A percentile compares a stretch with the other conserved stretches of the same genome.
These are phyloP conservation scores for Ormyrus pomaceus DNA, from an alignment of 2,888 invertebrate genomes.

Conservation along the genomic window DNA sequence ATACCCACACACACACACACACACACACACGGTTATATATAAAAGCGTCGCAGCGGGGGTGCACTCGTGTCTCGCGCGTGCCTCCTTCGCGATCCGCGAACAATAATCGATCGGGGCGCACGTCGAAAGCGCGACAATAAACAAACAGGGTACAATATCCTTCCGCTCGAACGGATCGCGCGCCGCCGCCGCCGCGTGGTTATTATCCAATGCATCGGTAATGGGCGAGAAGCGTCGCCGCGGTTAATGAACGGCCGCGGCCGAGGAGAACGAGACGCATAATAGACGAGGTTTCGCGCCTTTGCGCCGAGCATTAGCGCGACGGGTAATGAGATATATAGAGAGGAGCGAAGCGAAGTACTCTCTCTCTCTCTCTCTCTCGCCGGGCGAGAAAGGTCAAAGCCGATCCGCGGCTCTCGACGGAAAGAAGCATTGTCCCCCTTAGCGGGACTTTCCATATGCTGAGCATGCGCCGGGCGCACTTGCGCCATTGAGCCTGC, in stretches of 20 bases:
- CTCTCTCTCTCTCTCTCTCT: not conserved
- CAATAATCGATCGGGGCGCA: no score
- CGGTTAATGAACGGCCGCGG: slow-evolving; percentile 22
- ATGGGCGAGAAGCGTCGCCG: slow-evolving; percentile 59
- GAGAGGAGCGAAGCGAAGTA: no score
- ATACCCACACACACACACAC: not conserved
- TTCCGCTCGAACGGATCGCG: slow-evolving; percentile 19
- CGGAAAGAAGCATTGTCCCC: slow-evolving; percentile 40
- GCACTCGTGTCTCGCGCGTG: no score
- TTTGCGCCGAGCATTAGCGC: slow-evolving; percentile 5
- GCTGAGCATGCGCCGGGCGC: no score
- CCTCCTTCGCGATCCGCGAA: not conserved
- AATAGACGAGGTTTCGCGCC: not conserved
- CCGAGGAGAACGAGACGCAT: slow-evolving; percentile 38
- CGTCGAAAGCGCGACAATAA: slow-evolving; percentile 25
- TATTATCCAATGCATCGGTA: slow-evolving; percentile 70
- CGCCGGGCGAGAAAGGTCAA: slow-evolving; percentile 35
- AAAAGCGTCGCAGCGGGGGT: no score
- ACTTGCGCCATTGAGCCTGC: not conserved
- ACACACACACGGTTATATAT: no score
- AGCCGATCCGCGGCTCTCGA: slow-evolving; percentile 11
- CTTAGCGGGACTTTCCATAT: slow-evolving; percentile 46
- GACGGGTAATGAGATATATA: not conserved
- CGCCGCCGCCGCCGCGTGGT: slow-evolving; percentile 49
- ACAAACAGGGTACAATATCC: no score